A percentile compares a stretch with the other conserved stretches of the same genome.
Evolutionary conservation across 1,140 invertebrate genomes (phyloP).

Genomic region (Drosophila jambulina): DNA sequence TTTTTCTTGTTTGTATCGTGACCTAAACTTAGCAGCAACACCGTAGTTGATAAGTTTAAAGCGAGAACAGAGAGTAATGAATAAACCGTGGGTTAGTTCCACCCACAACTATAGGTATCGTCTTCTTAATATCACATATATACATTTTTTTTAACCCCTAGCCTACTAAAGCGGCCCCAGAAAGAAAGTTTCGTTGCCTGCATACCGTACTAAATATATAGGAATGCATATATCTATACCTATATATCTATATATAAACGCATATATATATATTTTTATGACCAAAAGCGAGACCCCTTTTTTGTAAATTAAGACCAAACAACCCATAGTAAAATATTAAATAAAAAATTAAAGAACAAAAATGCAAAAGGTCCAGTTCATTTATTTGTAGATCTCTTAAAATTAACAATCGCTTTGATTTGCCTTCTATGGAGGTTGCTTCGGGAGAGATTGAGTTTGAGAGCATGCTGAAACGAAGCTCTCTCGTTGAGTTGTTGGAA

Average conservation of each 20-base stretch:
- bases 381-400: background rate
- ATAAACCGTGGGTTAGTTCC: background rate
- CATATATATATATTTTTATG: constrained; percentile 43
- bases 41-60: constrained; percentile 9
- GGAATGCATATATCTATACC: constrained; percentile 12
- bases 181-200: constrained; percentile 1
- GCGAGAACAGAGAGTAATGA: background rate
- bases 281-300: constrained; percentile 28
- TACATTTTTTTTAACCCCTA: background rate
- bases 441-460: too few relatives aligned
- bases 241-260: constrained; percentile 29
- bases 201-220: background rate
- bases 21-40: background rate
- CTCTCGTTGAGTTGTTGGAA: too few relatives aligned
- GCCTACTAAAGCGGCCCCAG: too few relatives aligned
- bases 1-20: background rate
- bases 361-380: background rate
- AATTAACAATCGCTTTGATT: background rate
- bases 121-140: background rate
- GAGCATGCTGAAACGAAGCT: too few relatives aligned
- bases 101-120: background rate
- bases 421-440: background rate
- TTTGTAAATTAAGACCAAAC: constrained; percentile 50
- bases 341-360: constrained; percentile 46
- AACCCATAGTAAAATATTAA: constrained; percentile 33